Percentiles rank a stretch among this genome's conserved stretches.
Conservation (phyloP, 2,113 vertebrate species). For the Aptenodytes forsteri region DNA sequence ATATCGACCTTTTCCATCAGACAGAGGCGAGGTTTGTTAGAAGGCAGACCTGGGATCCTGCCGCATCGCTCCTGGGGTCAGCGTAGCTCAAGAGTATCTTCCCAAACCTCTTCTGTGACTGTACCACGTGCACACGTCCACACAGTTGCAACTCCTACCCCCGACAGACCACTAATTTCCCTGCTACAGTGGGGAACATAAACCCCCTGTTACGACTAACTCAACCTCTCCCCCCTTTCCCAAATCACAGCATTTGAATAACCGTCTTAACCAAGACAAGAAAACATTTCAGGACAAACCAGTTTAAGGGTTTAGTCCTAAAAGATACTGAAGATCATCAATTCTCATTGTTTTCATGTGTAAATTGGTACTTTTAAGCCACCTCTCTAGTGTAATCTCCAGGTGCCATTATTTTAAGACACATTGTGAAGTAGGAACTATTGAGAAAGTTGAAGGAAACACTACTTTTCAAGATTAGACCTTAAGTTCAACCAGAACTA, state of each 20-base stretch:
- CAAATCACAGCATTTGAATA: neutral
- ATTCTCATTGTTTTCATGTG: neutral
- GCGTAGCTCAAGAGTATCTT: neutral
- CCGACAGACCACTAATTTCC: neutral
- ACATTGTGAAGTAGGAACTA: neutral
- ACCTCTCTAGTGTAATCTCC: neutral
- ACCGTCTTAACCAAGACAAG: accelerated
- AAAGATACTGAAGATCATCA: neutral
- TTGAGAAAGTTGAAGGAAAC: neutral
- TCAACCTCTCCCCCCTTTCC: neutral
- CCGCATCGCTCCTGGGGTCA: neutral
- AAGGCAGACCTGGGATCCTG: neutral
- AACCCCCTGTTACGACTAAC: neutral
- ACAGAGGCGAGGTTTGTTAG: neutral
- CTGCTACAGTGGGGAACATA: neutral
- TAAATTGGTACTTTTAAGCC: neutral
- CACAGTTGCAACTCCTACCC: neutral
- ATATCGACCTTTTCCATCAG: neutral
- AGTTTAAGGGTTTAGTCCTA: neutral
- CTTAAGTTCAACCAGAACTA: neutral
- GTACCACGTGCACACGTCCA: accelerated
- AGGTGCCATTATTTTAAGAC: neutral
- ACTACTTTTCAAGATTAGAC: neutral
- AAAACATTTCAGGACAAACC: neutral
- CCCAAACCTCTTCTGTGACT: neutral